Evolutionary conservation across 1,140 invertebrate species (phyloP), one percentile per base, ranked within the genome.

Genomic region (Melipona quadrifasciata): DNA sequence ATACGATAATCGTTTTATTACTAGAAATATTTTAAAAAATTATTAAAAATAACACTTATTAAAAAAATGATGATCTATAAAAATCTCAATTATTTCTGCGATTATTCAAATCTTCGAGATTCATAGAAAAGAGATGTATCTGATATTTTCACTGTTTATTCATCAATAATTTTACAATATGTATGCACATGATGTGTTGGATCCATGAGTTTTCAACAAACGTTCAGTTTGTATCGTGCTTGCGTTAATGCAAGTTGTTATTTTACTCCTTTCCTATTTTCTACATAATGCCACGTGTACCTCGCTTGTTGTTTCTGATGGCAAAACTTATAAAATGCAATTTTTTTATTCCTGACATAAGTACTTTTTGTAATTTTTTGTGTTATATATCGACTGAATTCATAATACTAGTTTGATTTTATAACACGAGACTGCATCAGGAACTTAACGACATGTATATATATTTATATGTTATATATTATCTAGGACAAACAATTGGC

Each of bases 61-160:
- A 47, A 61, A 76, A 53, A 55, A 67, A 80, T 57, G 24, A 57
- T 55, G n/a, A 31, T 79, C 19, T 31, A 31, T 53, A 79, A 11
- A 34, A 27, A 76, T 51, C n/a, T 74, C 72, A 74, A 55, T 71
- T 17, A 16, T 47, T 71, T 58, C 19, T 16, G 24, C 27, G 4
- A 31, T 47, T 74, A 57, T 27, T 57, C 55, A 82, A 55, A 76
- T 65, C 53, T 84, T 27, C 27, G 71, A 87, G 80, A 91, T 88
- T 86, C 84, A 87, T 87, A 70, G 57, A 86, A 86, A 68, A 39
- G 64, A 86, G 73, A 86, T 90, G 87, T 76, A 84, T 87, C 89
- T 89, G 88, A 92, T 92, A 91, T 89, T 94, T 93, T 87, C 92
- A 94, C 89, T 93, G 90, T 94, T 95, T 94, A 94, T 94, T 95